phyloP scores from a whole-genome alignment of 2,113 vertebrate species.

The Ptyas mucosa region DNA sequence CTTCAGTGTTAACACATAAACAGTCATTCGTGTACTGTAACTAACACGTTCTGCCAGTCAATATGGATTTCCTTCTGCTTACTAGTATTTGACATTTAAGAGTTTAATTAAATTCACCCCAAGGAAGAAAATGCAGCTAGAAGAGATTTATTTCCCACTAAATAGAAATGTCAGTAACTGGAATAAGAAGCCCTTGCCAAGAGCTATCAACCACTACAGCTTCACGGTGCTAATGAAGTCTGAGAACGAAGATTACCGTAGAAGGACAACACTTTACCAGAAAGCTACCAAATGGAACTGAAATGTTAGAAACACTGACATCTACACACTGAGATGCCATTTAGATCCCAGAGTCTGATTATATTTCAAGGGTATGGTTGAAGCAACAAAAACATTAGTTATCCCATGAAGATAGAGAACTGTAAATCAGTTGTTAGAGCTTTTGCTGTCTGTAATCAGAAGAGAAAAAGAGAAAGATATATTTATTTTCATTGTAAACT shows the following conservation, averaged over 20 bases:
- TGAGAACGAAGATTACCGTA: not conserved
- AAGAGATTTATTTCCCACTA: slow-evolving; percentile 29
- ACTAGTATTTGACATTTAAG: slow-evolving; percentile 42
- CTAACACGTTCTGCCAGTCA: not conserved
- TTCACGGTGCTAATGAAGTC: slow-evolving; percentile 2
- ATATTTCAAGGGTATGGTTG: not conserved
- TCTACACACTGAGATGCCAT: slow-evolving; percentile 4
- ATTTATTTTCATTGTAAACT: not conserved
- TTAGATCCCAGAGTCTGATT: not conserved
- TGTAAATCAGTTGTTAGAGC: not conserved
- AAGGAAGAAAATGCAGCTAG: not conserved
- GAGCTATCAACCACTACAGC: not conserved
- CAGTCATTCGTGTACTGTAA: slow-evolving; percentile 31
- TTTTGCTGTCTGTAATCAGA: not conserved
- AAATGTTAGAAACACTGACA: slow-evolving; percentile 11
- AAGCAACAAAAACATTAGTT: not conserved
- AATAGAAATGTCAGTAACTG: slow-evolving; percentile 37
- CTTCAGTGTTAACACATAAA: slow-evolving; percentile 3
- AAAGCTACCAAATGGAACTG: slow-evolving; percentile 17
- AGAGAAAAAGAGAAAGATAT: not conserved
- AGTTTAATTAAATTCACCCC: slow-evolving; percentile 42
- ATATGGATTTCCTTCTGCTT: slow-evolving; percentile 31
- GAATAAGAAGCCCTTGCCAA: slow-evolving; percentile 23
- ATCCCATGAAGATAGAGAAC: not conserved
- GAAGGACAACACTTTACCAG: not conserved